Percentiles rank a stretch among this genome's conserved stretches.
These are phyloP conservation scores for Peromyscus californicus DNA, from an alignment of 2,113 vertebrate genomes.

Conservation along the genomic window DNA sequence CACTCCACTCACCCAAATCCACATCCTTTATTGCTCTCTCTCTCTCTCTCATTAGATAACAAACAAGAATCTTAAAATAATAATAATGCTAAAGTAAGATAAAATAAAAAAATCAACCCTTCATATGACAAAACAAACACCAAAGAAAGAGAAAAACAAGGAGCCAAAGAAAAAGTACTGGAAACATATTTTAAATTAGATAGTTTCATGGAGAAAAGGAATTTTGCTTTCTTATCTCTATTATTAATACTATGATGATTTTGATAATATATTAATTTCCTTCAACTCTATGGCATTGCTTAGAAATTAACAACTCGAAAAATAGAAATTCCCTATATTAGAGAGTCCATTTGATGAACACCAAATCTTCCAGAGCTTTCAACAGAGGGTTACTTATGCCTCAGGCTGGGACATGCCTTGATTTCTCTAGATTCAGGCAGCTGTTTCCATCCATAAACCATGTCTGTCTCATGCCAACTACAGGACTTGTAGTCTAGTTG, in stretches of 20 bases:
- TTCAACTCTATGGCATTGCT: background rate
- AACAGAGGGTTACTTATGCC: background rate
- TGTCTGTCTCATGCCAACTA: background rate
- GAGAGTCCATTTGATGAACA: background rate
- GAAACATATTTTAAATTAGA: background rate
- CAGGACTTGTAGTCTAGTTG: background rate
- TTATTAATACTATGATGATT: background rate
- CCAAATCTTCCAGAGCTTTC: background rate
- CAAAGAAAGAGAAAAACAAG: background rate
- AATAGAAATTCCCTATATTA: background rate
- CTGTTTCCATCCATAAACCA: rapidly evolving
- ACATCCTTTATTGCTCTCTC: background rate
- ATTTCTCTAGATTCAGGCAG: background rate
- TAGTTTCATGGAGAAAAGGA: background rate
- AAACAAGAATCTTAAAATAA: background rate
- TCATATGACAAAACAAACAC: background rate
- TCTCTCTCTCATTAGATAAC: background rate
- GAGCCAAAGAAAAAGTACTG: background rate
- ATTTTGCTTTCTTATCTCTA: background rate
- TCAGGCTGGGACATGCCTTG: rapidly evolving
- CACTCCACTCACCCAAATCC: background rate
- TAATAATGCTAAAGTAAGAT: background rate
- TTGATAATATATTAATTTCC: background rate
- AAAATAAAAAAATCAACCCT: background rate
- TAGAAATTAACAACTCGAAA: background rate